Percentiles rank a stretch among this genome's conserved stretches.
Evolutionary conservation across 2,113 vertebrate genomes (phyloP).

Genomic region (Paratilapia polleni): DNA sequence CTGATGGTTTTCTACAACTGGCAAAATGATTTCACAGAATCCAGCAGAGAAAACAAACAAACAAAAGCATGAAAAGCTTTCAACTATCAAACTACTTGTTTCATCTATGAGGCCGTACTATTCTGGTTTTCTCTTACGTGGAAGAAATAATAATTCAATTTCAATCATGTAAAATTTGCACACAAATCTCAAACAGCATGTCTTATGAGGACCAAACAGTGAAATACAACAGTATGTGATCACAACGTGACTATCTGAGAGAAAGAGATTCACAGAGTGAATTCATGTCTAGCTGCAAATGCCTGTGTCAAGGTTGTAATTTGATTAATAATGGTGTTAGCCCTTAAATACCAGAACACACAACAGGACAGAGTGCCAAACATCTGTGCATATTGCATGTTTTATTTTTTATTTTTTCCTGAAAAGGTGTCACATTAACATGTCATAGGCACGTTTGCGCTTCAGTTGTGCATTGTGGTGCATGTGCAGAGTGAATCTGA

Average conservation of each 20-base stretch:
- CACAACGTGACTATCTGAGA: not conserved
- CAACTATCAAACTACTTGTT: not conserved
- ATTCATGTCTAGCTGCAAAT: not conserved
- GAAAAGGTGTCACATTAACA: constrained; percentile 10
- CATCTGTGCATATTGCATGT: constrained; percentile 31
- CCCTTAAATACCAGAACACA: constrained; percentile 43
- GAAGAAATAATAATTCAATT: not conserved
- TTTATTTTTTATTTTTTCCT: constrained; percentile 20
- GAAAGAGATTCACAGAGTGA: not conserved
- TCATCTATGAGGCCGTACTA: not conserved
- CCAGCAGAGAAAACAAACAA: not conserved
- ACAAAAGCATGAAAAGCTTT: not conserved
- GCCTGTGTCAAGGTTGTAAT: constrained; percentile 17
- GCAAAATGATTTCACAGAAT: not conserved
- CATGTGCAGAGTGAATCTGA: constrained; percentile 26
- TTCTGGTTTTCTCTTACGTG: not conserved
- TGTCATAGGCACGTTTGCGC: constrained; percentile 20
- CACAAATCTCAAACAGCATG: constrained; percentile 4
- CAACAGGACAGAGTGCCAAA: constrained; percentile 56
- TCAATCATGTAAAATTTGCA: not conserved
- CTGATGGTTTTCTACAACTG: not conserved
- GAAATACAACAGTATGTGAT: not conserved
- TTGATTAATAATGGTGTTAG: constrained; percentile 26
- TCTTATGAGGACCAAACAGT: constrained; percentile 6
- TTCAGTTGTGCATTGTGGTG: constrained; percentile 33